Evolutionary conservation across 2,888 invertebrate species (phyloP).

Genomic region (Eudasyphora cyanicolor): DNA sequence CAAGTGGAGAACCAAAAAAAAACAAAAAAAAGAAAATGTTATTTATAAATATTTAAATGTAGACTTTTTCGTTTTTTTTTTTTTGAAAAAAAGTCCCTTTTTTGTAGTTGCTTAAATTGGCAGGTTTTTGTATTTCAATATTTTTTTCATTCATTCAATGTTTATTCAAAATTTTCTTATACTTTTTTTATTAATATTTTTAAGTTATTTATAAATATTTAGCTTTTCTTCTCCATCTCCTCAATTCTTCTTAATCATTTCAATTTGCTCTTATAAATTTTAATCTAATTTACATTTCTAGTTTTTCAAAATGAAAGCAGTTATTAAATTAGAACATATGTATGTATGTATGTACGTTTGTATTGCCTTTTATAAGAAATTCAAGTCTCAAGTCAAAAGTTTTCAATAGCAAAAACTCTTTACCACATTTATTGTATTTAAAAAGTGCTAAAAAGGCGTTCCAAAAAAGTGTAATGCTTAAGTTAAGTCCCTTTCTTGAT

Average conservation of each 20-base stretch:
- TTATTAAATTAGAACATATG: neutral
- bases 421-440: conserved; percentile 42
- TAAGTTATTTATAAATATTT: neutral
- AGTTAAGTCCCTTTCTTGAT: too few relatives aligned
- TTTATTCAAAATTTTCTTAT: neutral
- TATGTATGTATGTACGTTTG: conserved; percentile 18
- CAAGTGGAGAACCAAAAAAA: neutral
- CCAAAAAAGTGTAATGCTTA: too few relatives aligned
- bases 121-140: conserved; percentile 25
- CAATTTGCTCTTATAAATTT: too few relatives aligned
- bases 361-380: conserved; percentile 37
- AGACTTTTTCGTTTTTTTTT: neutral
- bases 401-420: neutral
- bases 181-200: neutral
- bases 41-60: neutral
- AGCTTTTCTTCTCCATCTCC: too few relatives aligned
- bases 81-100: neutral
- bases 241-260: too few relatives aligned
- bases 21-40: neutral
- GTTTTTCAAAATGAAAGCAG: neutral
- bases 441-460: too few relatives aligned
- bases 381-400: neutral
- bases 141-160: neutral
- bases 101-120: conserved; percentile 19
- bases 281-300: conserved; percentile 42